Evolutionary conservation across 2,113 vertebrate genomes (phyloP).

Genomic region (Tapirus terrestris): DNA sequence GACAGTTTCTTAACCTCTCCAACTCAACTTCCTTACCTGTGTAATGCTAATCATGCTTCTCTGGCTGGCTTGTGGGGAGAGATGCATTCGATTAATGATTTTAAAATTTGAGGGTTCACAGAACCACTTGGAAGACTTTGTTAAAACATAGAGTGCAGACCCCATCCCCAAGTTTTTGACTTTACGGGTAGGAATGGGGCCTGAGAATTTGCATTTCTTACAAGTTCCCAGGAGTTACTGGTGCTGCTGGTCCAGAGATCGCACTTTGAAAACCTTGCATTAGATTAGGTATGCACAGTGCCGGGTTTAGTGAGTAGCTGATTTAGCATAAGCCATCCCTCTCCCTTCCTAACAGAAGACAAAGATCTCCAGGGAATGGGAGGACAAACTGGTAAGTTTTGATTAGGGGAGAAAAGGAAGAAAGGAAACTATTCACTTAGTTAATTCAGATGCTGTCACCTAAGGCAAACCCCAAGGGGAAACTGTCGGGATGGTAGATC

Average conservation of each 20-base stretch:
- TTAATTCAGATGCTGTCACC: background rate
- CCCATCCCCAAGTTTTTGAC: background rate
- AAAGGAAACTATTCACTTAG: background rate
- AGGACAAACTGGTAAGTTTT: background rate
- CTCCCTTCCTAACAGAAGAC: background rate
- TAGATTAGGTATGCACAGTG: background rate
- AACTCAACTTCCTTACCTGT: background rate
- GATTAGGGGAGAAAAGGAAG: background rate
- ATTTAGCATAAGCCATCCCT: background rate
- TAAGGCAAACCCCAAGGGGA: background rate
- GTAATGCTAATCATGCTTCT: background rate
- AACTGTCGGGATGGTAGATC: background rate
- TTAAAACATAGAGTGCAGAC: background rate
- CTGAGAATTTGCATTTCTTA: constrained; percentile 15
- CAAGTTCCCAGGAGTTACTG: background rate
- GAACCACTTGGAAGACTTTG: background rate
- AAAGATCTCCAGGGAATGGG: background rate
- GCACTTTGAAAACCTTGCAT: background rate
- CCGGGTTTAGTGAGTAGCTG: background rate
- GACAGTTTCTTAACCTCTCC: background rate
- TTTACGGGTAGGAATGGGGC: background rate
- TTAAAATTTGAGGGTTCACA: background rate
- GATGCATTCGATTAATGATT: background rate
- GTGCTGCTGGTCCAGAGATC: background rate
- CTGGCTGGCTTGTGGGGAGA: background rate